phyloP scores from a whole-genome alignment of 1,140 invertebrate species.

The Euglossa dilemma region DNA sequence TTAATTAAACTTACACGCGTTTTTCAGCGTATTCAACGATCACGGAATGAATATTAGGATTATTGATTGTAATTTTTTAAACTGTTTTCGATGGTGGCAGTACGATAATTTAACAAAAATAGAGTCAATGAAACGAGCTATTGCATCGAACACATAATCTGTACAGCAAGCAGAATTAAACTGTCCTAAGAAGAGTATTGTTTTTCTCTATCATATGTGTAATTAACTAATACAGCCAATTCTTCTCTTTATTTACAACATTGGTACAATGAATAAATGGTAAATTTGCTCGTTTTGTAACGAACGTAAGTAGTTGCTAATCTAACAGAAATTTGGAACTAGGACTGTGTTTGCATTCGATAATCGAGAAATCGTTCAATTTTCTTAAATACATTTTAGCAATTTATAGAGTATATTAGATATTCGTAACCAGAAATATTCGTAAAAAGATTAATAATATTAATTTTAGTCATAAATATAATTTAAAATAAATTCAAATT shows the following conservation, averaged over 20 bases:
- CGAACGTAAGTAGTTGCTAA: slow-evolving; percentile 41
- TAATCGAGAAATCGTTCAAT: not conserved
- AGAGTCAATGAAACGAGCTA: slow-evolving; percentile 12
- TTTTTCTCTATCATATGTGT: slow-evolving; percentile 15
- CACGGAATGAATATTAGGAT: slow-evolving; percentile 38
- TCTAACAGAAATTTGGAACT: slow-evolving; percentile 49
- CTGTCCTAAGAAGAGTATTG: not conserved
- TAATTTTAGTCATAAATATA: not conserved
- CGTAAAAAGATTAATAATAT: not conserved
- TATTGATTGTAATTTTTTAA: slow-evolving; percentile 54
- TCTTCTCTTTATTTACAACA: slow-evolving; percentile 47
- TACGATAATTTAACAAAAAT: slow-evolving; percentile 48
- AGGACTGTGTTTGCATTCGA: not conserved
- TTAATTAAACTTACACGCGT: slow-evolving; percentile 1
- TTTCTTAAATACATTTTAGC: not conserved
- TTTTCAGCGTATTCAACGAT: not conserved
- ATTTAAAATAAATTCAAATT: not conserved
- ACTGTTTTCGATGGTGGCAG: slow-evolving; percentile 39
- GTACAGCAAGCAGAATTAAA: not conserved
- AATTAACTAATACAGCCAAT: slow-evolving; percentile 22
- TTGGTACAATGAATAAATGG: slow-evolving; percentile 32
- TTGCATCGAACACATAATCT: slow-evolving; percentile 5
- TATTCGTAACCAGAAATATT: not conserved
- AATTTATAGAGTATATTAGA: not conserved
- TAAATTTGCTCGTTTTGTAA: slow-evolving; percentile 50